Base-by-base conservation (phyloP, 2,888 invertebrate genomes). In the Drosophila sordidapex region DNA sequence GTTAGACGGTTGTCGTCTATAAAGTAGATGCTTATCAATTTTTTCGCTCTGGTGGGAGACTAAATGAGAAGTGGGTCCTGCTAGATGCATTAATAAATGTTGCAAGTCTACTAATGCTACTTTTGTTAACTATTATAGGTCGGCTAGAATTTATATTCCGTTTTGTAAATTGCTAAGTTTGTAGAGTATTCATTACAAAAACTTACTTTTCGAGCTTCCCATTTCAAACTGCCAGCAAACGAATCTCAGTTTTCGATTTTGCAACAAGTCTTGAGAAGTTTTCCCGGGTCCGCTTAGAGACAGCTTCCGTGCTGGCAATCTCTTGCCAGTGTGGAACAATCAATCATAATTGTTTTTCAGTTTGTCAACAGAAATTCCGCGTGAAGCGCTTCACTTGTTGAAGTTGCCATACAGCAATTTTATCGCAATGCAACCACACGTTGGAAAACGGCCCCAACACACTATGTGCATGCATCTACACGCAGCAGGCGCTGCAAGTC, bases 271-370 rank as follows among this genome's bases (percentile, higher is more conserved):
- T 49, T 21, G 54, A 59, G 62, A 63, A 59, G 62, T 66, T 76
- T 40, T 48, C 46, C 51, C 10, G 43, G 49, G 29, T 54, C 29
- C 31, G 62, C 29, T 49, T 52, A 46, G 57, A 43, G 49, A 65
- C 74, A 68, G 46, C 63, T 49, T 25, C 21, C 51, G 29, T 46
- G 53, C n/a, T 33, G 62, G 70, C 48, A 74, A 78, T 79, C 67
- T 67, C 68, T 63, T 60, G 53, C 46, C 70, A 66, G 70, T 68
- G 89, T 74, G 79, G 69, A 70, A 76, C 87, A 87, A 87, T 90
- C 87, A 87, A 87, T 87, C 87, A 87, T 86, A 87, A 87, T 87
- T 90, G 87, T 90, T 87, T 88, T 79, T 82, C 86, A 86, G 85
- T 89, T 86, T 86, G 90, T 86, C 85, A 86, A 80, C 84, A 83